These are phyloP conservation scores for Eristalis pertinax DNA, from an alignment of 2,888 invertebrate genomes.

Conservation along the genomic window DNA sequence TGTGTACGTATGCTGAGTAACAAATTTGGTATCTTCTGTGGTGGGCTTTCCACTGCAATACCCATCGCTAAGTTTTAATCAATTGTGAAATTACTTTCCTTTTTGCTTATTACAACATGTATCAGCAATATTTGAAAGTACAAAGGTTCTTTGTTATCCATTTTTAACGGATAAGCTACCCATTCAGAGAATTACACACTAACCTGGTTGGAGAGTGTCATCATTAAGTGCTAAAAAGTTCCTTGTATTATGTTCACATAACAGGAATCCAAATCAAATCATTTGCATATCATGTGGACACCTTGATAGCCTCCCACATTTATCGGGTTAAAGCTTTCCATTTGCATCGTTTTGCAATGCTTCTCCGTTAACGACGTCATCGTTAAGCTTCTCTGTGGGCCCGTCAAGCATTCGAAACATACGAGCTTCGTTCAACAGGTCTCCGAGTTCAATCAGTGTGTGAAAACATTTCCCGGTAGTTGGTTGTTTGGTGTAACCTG, in stretches of 20 bases:
- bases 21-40: not conserved
- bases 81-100: too few relatives aligned
- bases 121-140: too few relatives aligned
- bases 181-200: too few relatives aligned
- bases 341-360: constrained; percentile 4
- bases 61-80: too few relatives aligned
- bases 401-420: constrained; percentile 30
- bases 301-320: not conserved
- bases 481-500: constrained; percentile 17
- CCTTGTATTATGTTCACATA: too few relatives aligned
- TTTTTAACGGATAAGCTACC: too few relatives aligned
- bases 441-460: constrained; percentile 46
- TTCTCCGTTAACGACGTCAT: constrained; percentile 36
- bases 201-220: too few relatives aligned
- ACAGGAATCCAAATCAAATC: too few relatives aligned
- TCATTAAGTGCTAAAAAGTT: too few relatives aligned
- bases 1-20: not conserved
- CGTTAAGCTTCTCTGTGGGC: constrained; percentile 52
- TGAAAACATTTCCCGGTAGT: constrained; percentile 47
- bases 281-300: not conserved
- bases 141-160: too few relatives aligned
- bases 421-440: constrained; percentile 45
- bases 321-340: not conserved
- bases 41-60: too few relatives aligned
- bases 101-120: too few relatives aligned